phyloP scores from a whole-genome alignment of 2,888 invertebrate genomes.

The Beris morrisii region DNA sequence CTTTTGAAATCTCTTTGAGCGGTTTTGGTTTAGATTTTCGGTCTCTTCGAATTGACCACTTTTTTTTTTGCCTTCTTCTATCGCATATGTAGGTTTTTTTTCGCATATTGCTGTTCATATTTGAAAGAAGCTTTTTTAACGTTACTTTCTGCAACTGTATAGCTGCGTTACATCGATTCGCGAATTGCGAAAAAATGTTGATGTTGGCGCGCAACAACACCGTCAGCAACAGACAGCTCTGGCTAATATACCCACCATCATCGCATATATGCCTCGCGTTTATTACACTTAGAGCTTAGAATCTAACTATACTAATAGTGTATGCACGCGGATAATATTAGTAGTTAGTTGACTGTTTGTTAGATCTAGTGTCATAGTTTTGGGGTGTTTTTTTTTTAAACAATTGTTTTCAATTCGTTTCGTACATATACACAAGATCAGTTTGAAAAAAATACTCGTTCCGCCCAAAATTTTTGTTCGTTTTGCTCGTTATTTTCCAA shows the following conservation, averaged over 20 bases:
- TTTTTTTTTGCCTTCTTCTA: too few species aligned
- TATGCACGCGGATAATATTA: conserved; percentile 45
- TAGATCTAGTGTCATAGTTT: conserved; percentile 44
- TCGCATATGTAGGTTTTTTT: too few species aligned
- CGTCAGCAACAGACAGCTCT: conserved; percentile 22
- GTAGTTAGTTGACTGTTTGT: conserved; percentile 45
- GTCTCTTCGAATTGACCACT: too few species aligned
- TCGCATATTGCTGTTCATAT: too few species aligned
- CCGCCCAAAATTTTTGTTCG: too few species aligned
- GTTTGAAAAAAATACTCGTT: too few species aligned
- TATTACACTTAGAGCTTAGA: conserved; percentile 39
- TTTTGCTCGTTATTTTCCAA: too few species aligned
- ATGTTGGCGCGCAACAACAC: conserved; percentile 35
- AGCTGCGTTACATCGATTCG: conserved; percentile 36
- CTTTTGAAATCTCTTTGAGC: too few species aligned
- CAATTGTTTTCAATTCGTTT: not conserved
- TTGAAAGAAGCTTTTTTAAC: conserved; percentile 18
- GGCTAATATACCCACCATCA: conserved; percentile 32
- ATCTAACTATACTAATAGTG: conserved; percentile 44
- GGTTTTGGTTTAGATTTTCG: too few species aligned
- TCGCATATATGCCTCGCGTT: conserved; percentile 34
- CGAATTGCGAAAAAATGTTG: conserved; percentile 34
- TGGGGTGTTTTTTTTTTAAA: conserved; percentile 36
- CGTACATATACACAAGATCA: not conserved
- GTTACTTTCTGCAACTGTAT: conserved; percentile 32